Evolutionary conservation across 2,888 invertebrate genomes (phyloP).

Genomic region (Pyrochroa serraticornis): DNA sequence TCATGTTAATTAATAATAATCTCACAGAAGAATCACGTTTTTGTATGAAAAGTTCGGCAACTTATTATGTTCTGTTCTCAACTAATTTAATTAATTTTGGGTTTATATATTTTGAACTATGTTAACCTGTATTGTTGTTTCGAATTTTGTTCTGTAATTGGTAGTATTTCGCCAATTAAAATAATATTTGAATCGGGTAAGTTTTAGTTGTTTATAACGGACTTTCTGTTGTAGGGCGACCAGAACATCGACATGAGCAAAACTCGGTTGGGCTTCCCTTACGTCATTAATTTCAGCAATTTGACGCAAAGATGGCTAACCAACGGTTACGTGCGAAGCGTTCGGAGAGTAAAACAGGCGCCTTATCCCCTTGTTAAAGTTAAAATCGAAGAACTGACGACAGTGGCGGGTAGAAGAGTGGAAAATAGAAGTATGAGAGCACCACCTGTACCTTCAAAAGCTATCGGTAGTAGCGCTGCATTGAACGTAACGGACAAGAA

Average conservation of each 20-base stretch:
- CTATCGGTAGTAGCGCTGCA: slow-evolving; percentile 49
- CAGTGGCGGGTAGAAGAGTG: slow-evolving; percentile 31
- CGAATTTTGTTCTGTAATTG: too few species aligned
- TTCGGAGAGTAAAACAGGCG: slow-evolving; percentile 78
- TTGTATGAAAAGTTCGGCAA: too few species aligned
- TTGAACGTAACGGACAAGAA: slow-evolving; percentile 44
- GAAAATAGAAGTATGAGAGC: too few species aligned
- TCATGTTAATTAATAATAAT: too few species aligned
- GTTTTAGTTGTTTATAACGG: slow-evolving; percentile 1
- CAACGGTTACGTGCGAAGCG: slow-evolving; percentile 72
- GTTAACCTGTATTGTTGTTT: too few species aligned
- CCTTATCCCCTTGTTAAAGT: slow-evolving; percentile 82
- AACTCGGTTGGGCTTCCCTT: slow-evolving; percentile 72
- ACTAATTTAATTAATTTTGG: too few species aligned
- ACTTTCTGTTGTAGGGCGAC: slow-evolving; percentile 66
- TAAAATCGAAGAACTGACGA: slow-evolving; percentile 21
- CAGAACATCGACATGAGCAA: slow-evolving; percentile 75
- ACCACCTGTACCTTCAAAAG: slow-evolving; percentile 32
- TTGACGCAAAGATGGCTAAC: slow-evolving; percentile 76
- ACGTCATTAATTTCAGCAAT: slow-evolving; percentile 77
- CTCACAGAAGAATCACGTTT: too few species aligned
- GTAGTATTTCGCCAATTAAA: too few species aligned
- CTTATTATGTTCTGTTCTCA: too few species aligned
- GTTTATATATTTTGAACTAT: too few species aligned
- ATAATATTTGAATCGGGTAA: too few species aligned